Base-by-base conservation (phyloP, 37 sponge, comb jelly and placozoan genomes). In the Mnemiopsis leidyi region DNA sequence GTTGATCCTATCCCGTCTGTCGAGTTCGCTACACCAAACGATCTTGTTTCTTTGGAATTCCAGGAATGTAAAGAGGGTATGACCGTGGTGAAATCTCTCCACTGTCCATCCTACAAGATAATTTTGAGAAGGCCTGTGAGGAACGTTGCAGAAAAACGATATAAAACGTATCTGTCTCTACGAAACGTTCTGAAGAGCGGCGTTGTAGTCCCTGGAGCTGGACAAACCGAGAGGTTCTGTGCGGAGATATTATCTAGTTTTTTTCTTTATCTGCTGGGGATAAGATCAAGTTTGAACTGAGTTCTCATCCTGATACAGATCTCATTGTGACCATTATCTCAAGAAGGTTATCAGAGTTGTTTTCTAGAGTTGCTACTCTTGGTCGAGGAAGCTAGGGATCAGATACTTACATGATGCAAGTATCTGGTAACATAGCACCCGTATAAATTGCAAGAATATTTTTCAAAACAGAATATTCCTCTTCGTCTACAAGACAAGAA, bases 201-300 rank as follows among this genome's bases (percentile, higher is more conserved):
- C 0, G 33, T n/a, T 3, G 90, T 39, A 1, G 0, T 85, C 13
- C 90, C 90, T 16, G 90, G 90, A 3, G 90, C 24, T 0, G 82
- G 90, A 1, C 28, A 26, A 0, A 85, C 90, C 0, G 90, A 85
- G 90, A 21, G 32, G 25, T n/a, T 85, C 40, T 85, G 90, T 33
- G 13, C 28, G 39, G 48, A 39, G 25, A 39, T 39, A 18, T 28
- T 85, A 37, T 2, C 25, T 16, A 40, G 23, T 2, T 40, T 16
- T 37, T n/a, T n/a, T 29, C 7, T 23, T 0, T 40, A 21, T 39
- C 40, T 2, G 29, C 32, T 0, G 61, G 7, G 16, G 61, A 85
- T 21, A 85, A 23, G 25, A 1, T 1, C 2, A 21, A 37, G 25
- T 40, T 39, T 23, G 25, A 77, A 21, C 30, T 77, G 36, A 2